phyloP scores from a whole-genome alignment of 2,797 vertebrate species.

The Cossypha heuglini region DNA sequence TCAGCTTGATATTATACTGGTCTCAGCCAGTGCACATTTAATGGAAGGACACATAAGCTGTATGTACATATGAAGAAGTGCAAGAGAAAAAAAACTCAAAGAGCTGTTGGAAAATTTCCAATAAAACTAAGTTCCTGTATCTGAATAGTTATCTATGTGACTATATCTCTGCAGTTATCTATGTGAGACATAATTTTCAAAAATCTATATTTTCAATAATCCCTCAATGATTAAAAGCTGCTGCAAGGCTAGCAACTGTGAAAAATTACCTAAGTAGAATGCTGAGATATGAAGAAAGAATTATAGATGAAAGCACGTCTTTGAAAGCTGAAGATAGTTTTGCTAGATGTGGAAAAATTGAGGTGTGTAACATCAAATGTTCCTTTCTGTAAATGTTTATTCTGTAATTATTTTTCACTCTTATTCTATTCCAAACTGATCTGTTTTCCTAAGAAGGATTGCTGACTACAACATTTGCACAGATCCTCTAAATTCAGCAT shows the following conservation, averaged over 20 bases:
- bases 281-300: not conserved
- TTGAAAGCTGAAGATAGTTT: not conserved
- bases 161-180: not conserved
- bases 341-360: not conserved
- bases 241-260: not conserved
- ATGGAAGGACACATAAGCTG: not conserved
- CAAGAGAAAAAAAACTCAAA: not conserved
- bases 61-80: not conserved
- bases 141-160: not conserved
- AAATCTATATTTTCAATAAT: not conserved
- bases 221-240: not conserved
- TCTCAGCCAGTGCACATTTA: not conserved
- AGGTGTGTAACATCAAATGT: not conserved
- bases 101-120: not conserved
- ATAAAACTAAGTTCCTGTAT: not conserved
- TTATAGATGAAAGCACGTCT: not conserved
- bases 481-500: not conserved
- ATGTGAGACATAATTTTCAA: not conserved
- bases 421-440: not conserved
- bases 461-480: not conserved
- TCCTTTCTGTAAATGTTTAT: constrained; percentile 6
- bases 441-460: not conserved
- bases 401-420: not conserved
- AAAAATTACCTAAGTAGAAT: not conserved
- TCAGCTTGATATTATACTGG: not conserved